Evolutionary conservation across 2,797 vertebrate species (phyloP), one percentile per base, ranked within the genome.

Genomic region (Pelodytes ibericus): DNA sequence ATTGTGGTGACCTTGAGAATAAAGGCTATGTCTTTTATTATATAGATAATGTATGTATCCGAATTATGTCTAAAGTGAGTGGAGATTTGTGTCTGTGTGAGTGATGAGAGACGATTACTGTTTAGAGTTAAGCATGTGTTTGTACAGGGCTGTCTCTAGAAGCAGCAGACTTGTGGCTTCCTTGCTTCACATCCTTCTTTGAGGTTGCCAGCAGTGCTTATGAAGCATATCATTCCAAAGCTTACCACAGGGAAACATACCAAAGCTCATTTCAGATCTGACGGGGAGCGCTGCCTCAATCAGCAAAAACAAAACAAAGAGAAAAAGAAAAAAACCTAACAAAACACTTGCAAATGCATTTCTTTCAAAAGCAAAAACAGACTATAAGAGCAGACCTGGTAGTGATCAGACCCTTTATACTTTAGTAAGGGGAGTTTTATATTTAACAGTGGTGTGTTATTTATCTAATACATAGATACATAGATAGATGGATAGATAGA

Each of bases 91-190:
- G 49, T 53, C 49, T 22, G 7, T 24, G 4, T 53, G n/a, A 53
- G 6, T 24, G 5, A 7, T 53, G 49, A 53, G 6, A 53, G 8
- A 22, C 3, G 22, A 53, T 53, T 10, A 16, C 11, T 22, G 49
- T 24, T 7, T 16, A 22, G 22, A 20, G 22, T 7, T 4, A 51
- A 51, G 71, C 44, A 31, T 33, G 27, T 13, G 22, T 13, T 29
- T 13, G 22, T 13, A 47, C 16, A 8, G 15, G 3, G 2, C 11
- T 73, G 71, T 27, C 71, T 56, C 33, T 26, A 53, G 31, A 44
- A 64, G 60, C 61, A 36, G 18, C 44, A 39, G 31, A 47, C 71
- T 47, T 73, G 60, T 41, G 71, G 71, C 49, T 57, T 53, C 15
- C 31, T 56, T 27, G 51, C 53, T 26, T 57, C 22, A 24, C n/a